Conservation (phyloP, 2,888 invertebrate species). For the Plemyria rubiginata region DNA sequence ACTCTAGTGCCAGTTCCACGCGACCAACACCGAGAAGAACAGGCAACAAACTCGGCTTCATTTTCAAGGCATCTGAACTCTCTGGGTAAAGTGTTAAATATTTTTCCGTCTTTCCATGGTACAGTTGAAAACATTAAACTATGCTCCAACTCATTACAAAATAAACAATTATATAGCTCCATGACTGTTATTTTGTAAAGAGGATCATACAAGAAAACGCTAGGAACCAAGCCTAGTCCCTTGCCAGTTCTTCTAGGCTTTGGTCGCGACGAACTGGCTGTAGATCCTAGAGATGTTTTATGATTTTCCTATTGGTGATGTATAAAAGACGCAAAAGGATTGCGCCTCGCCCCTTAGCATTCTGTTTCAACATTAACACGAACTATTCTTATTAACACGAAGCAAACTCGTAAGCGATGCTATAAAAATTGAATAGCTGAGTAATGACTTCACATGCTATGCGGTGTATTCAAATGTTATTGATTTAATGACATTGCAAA, state of each 20-base stretch:
- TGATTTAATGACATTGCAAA: neutral
- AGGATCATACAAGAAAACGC: too few species aligned
- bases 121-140: neutral
- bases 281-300: neutral
- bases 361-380: neutral
- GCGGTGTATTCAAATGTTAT: constrained; percentile 16
- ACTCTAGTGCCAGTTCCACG: too few species aligned
- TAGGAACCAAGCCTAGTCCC: too few species aligned
- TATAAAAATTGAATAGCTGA: constrained; percentile 18
- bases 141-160: too few species aligned
- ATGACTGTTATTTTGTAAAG: too few species aligned
- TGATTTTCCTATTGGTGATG: neutral
- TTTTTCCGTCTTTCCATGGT: neutral
- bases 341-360: neutral
- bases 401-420: neutral
- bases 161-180: too few species aligned
- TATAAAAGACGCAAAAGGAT: neutral
- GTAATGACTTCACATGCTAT: constrained; percentile 45
- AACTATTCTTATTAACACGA: neutral
- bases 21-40: too few species aligned
- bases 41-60: too few species aligned
- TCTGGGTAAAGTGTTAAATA: too few species aligned
- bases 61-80: too few species aligned
- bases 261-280: too few species aligned
- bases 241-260: too few species aligned